phyloP scores from a whole-genome alignment of 2,888 invertebrate species.

The Oxytorus armatus region DNA sequence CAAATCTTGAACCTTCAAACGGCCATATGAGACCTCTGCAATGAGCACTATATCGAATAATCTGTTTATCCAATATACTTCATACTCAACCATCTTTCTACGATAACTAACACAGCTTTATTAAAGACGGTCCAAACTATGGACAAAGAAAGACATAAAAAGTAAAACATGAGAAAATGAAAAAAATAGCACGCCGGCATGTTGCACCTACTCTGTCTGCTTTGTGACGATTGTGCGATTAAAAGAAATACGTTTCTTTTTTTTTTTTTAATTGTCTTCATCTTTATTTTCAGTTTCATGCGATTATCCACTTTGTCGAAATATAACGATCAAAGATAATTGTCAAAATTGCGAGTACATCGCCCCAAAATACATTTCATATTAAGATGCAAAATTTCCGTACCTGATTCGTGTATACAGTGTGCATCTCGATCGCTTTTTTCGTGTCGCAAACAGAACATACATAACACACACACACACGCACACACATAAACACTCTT shows the following conservation, averaged over 20 bases:
- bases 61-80: too few species aligned
- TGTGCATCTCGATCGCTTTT: slow-evolving; percentile 37
- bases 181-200: slow-evolving; percentile 69
- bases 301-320: slow-evolving; percentile 21
- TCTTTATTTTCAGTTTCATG: not conserved
- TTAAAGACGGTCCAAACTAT: not conserved
- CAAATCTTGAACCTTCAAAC: too few species aligned
- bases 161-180: slow-evolving; percentile 23
- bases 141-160: not conserved
- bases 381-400: not conserved
- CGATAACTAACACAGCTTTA: not conserved
- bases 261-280: slow-evolving; percentile 28
- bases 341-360: slow-evolving; percentile 19
- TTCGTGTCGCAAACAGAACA: slow-evolving; percentile 49
- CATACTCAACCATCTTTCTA: not conserved
- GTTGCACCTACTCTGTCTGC: slow-evolving; percentile 69
- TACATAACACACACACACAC: slow-evolving; percentile 6
- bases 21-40: too few species aligned
- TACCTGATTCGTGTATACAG: not conserved
- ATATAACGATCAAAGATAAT: slow-evolving; percentile 4
- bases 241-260: slow-evolving; percentile 19
- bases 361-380: slow-evolving; percentile 24
- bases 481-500: not conserved
- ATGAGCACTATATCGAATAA: too few species aligned
- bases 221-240: slow-evolving; percentile 67